Evolutionary conservation across 1,140 invertebrate genomes (phyloP).

Genomic region (Cylas formicarius): DNA sequence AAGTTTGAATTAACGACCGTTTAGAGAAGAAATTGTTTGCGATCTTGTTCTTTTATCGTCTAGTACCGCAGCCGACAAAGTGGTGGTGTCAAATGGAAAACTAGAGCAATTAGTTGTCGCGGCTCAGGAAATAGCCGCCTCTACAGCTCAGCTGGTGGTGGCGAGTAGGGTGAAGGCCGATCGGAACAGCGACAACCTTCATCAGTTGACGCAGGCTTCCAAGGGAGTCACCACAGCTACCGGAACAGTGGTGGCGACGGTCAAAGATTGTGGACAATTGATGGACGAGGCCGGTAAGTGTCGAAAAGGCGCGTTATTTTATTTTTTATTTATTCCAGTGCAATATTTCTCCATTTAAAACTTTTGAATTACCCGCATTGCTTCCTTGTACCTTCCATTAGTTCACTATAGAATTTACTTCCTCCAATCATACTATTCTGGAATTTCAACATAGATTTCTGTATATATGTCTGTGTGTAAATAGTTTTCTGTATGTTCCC

Average conservation of each 20-base stretch:
- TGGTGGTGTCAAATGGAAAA: constrained; percentile 79
- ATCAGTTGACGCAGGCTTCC: constrained; percentile 74
- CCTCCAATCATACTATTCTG: no score
- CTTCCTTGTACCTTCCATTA: not conserved
- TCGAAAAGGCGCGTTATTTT: no score
- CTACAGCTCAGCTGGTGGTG: constrained; percentile 93
- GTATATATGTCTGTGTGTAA: no score
- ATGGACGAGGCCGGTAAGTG: constrained; percentile 60
- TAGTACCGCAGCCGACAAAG: constrained; percentile 89
- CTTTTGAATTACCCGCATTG: no score
- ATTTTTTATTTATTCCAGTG: not conserved
- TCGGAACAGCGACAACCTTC: constrained; percentile 68
- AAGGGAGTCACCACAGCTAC: constrained; percentile 83
- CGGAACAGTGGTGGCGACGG: constrained; percentile 85
- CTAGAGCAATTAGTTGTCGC: constrained; percentile 92
- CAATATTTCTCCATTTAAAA: constrained; percentile 14
- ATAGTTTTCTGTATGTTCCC: no score
- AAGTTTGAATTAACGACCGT: constrained; percentile 44
- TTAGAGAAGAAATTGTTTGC: constrained; percentile 7
- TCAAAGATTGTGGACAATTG: constrained; percentile 78
- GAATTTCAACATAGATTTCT: no score
- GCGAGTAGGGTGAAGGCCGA: constrained; percentile 90
- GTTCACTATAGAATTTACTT: no score
- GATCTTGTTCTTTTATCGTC: constrained; percentile 21
- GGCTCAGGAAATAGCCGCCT: constrained; percentile 94